Evolutionary conservation across 2,113 vertebrate genomes (phyloP), one percentile per base, ranked within the genome.

Genomic region (Miniopterus natalensis): DNA sequence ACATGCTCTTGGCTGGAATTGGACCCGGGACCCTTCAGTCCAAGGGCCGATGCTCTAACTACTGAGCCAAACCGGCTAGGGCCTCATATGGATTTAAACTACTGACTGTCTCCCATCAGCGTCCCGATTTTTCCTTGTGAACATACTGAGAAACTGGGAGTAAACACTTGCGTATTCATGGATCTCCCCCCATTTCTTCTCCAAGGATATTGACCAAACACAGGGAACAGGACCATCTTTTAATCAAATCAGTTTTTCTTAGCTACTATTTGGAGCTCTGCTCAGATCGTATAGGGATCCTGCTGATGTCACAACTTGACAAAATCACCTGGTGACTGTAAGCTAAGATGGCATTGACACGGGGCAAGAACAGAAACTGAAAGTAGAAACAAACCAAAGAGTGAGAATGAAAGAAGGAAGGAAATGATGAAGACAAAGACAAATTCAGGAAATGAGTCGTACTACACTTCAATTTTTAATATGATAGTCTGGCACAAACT

Each of bases 401-500:
- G 84, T 75, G 79, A 61, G 86, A 49, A 91, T 0, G 7, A 66
- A 81, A 75, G 47, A 80, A 75, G 23, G 40, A 77, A 75, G 14
- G 61, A 71, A 36, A 57, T 8, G 18, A 87, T 57, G 83, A 17
- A 71, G 53, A 83, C 51, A 84, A 29, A 47, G 57, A 73, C 12
- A 92, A 84, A 68, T 25, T 66, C 42, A 97, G 97, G 85, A 25
- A 57, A 97, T 92, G 95, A 98, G 84, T 98, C 88, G 96, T 96
- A 94, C 95, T 96, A 78, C 98, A 99, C 99, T 99, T 98, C 99
- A 99, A 99, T 99, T 99, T 99, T 99, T 99, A 98, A 99, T 99
- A 98, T 99, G 99, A 99, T 99, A 99, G 98, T 99, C 99, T 98
- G 99, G 99, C 96, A 99, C 99, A 98, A 99, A 99, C 99, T 99